Base-by-base conservation (phyloP, 2,113 vertebrate genomes). In the Catagonus wagneri region DNA sequence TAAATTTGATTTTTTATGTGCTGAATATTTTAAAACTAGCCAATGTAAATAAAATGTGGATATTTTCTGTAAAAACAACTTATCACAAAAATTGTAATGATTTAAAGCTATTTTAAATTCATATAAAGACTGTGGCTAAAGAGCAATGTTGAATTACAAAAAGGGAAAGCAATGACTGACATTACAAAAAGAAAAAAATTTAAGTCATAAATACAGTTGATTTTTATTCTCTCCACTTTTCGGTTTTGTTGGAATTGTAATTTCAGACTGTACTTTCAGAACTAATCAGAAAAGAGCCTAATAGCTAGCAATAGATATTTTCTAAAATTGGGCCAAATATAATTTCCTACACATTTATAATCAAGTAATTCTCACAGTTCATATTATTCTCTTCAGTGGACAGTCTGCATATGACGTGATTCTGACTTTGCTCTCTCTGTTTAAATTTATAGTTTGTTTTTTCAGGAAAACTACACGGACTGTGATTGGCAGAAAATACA, bases 391-490 rank as follows among this genome's bases (percentile, higher is more conserved):
- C 22, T 75, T 88, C 50, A 89, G 2, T 56, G 19, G 60, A 63
- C 1, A 83, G 54, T 83, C 52, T 94, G 65, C 1, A 61, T 80
- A 61, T 63, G 39, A 90, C 89, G 6, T 68, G 44, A 80, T 93
- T 69, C 74, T 63, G 56, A 90, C 34, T 93, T 83, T 85, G 19
- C 50, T 81, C 8, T 58, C 23, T 88, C 32, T 50, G 15, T 74
- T 79, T 85, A 95, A 93, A 96, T 95, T 94, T 61, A 85, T 36
- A 91, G 52, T 90, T 96, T 89, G 14, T 12, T 91, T 91, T 95
- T 94, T 13, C 27, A 76, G 81, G 69, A 93, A 86, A 79, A 80
- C 34, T 79, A 14, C 25, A 69, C 15, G 83, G 22, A 44, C 8
- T 39, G 1, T 96, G 66, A 69, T 19, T 74, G 72, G 20, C 39